These are phyloP conservation scores for Myxocyprinus asiaticus DNA, from an alignment of 2,113 vertebrate genomes.

Conservation along the genomic window DNA sequence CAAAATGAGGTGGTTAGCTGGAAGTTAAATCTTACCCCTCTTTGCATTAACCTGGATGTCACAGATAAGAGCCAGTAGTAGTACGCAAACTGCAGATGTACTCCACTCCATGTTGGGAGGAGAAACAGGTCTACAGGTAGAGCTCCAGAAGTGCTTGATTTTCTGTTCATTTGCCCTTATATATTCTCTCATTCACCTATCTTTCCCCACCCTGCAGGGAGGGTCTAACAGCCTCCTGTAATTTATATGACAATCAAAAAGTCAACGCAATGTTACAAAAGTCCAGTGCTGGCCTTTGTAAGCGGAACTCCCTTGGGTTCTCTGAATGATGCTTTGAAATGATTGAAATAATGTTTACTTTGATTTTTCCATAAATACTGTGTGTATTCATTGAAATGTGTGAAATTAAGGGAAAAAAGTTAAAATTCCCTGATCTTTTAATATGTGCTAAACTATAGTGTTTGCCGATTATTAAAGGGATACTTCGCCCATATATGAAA, in stretches of 20 bases:
- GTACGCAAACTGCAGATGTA: conserved; percentile 56
- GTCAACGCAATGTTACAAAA: conserved; percentile 4
- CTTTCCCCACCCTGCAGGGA: conserved; percentile 33
- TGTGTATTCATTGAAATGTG: too few species aligned
- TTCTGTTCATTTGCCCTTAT: conserved; percentile 20
- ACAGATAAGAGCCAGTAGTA: conserved; percentile 54
- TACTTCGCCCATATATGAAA: too few species aligned
- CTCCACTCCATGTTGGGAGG: conserved; percentile 64
- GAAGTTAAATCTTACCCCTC: conserved; percentile 63
- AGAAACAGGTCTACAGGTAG: conserved; percentile 15
- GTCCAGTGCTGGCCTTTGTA: background rate
- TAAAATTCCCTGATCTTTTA: too few species aligned
- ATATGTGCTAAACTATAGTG: too few species aligned
- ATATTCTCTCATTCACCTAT: conserved; percentile 39
- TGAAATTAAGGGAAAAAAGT: too few species aligned
- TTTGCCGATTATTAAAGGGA: too few species aligned
- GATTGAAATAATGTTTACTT: background rate
- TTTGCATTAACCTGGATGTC: conserved; percentile 54
- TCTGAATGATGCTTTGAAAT: background rate
- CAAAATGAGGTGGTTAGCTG: too few species aligned
- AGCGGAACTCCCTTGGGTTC: background rate
- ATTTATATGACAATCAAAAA: conserved; percentile 28
- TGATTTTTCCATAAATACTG: background rate
- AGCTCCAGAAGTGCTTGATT: background rate
- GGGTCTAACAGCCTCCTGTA: conserved; percentile 27